phyloP scores from a whole-genome alignment of 2,113 vertebrate species.

The Antechinus flavipes region DNA sequence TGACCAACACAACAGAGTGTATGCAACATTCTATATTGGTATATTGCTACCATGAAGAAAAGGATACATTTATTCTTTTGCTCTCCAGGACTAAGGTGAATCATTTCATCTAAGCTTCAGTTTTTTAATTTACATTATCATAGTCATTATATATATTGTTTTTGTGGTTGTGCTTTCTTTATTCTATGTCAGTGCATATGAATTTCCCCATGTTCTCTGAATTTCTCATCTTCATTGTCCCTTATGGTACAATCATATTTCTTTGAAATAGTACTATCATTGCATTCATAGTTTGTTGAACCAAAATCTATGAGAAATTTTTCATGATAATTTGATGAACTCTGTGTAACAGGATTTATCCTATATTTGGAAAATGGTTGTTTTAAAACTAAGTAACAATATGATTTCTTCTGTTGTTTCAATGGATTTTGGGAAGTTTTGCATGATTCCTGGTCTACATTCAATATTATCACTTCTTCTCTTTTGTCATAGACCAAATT shows the following conservation, averaged over 20 bases:
- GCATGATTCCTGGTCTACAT: constrained; percentile 60
- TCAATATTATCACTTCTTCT: constrained; percentile 30
- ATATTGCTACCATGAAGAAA: not conserved
- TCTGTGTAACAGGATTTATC: constrained; percentile 74
- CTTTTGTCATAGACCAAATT: not conserved
- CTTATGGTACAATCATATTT: not conserved
- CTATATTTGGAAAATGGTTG: constrained; percentile 28
- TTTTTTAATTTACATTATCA: not conserved
- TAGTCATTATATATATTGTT: not conserved
- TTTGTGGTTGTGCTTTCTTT: not conserved
- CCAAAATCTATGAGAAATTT: constrained; percentile 12
- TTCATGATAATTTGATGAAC: constrained; percentile 63
- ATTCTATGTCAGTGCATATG: not conserved
- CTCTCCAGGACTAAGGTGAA: not conserved
- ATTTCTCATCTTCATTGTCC: not conserved
- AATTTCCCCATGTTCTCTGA: not conserved
- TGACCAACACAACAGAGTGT: not conserved
- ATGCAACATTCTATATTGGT: not conserved
- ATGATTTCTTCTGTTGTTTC: constrained; percentile 74
- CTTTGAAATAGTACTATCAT: not conserved
- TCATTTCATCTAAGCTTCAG: not conserved
- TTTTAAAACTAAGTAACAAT: not conserved
- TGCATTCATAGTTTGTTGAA: not conserved
- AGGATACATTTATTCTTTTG: not conserved
- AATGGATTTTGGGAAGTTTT: constrained; percentile 69